These are phyloP conservation scores for Phodopus roborovskii DNA, from an alignment of 2,113 vertebrate genomes.

Conservation along the genomic window DNA sequence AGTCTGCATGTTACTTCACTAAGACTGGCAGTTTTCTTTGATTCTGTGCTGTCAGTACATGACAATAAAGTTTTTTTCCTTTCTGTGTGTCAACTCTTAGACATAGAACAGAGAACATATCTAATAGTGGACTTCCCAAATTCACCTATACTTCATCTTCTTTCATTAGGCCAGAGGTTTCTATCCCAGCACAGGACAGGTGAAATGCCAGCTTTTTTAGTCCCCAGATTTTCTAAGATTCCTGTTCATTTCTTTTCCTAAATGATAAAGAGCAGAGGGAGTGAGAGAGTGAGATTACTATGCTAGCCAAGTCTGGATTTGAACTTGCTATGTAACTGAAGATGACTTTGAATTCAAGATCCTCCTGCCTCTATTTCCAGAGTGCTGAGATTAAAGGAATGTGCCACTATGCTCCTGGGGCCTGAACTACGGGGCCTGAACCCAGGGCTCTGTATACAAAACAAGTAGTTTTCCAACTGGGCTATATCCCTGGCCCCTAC, in stretches of 20 bases:
- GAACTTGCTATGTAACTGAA: not conserved
- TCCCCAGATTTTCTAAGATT: not conserved
- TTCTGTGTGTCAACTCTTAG: not conserved
- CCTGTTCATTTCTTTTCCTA: not conserved
- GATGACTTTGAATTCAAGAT: not conserved
- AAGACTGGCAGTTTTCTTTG: slow-evolving; percentile 24
- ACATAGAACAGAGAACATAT: not conserved
- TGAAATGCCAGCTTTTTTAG: slow-evolving; percentile 25
- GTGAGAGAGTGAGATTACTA: not conserved
- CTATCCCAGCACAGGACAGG: not conserved
- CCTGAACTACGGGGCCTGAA: not conserved
- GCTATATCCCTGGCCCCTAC: not conserved
- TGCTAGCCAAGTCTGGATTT: not conserved
- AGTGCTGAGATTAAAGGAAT: not conserved
- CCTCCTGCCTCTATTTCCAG: not conserved
- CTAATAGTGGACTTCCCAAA: not conserved
- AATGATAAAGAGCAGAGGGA: slow-evolving; percentile 31
- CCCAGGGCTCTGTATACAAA: not conserved
- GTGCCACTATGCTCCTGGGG: not conserved
- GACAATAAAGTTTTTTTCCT: not conserved
- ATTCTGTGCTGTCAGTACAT: not conserved
- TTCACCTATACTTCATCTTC: slow-evolving; percentile 3
- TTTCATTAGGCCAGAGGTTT: not conserved
- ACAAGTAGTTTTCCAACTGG: not conserved
- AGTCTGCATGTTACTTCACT: slow-evolving; percentile 6